These are phyloP conservation scores for Drosophila sechellia DNA, from an alignment of 1,140 invertebrate genomes.

Conservation along the genomic window DNA sequence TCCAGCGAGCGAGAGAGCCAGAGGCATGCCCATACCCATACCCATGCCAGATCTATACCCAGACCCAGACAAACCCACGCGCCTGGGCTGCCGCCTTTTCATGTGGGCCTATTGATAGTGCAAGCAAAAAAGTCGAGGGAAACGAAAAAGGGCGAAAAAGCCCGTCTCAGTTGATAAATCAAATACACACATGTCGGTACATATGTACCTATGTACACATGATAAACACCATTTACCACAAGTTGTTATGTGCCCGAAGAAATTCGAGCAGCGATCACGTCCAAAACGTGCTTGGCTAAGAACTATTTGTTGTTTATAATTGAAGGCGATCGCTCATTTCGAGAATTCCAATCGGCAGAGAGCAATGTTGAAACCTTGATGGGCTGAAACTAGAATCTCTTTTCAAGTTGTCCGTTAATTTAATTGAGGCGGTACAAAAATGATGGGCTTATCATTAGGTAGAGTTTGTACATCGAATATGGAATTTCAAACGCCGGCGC, in stretches of 20 bases:
- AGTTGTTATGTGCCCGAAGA: constrained; percentile 25
- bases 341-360: neutral
- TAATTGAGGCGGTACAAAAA: constrained; percentile 32
- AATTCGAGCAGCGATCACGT: constrained; percentile 38
- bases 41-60: constrained; percentile 13
- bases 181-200: constrained; percentile 11
- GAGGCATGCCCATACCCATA: constrained; percentile 14
- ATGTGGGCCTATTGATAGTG: constrained; percentile 66
- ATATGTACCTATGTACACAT: neutral
- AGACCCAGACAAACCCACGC: constrained; percentile 35
- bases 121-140: constrained; percentile 29
- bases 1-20: constrained; percentile 18
- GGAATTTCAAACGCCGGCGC: constrained; percentile 10
- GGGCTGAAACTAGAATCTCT: neutral
- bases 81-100: constrained; percentile 37
- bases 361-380: constrained; percentile 1
- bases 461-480: constrained; percentile 21
- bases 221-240: neutral
- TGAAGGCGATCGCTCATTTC: constrained; percentile 6
- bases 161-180: constrained; percentile 57
- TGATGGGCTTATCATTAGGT: constrained; percentile 14
- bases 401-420: constrained; percentile 6
- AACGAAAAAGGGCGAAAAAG: constrained; percentile 45
- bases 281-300: constrained; percentile 48
- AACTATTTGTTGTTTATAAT: constrained; percentile 42